These are phyloP conservation scores for Drosophila pallidifrons DNA, from an alignment of 1,140 invertebrate species.

Conservation along the genomic window DNA sequence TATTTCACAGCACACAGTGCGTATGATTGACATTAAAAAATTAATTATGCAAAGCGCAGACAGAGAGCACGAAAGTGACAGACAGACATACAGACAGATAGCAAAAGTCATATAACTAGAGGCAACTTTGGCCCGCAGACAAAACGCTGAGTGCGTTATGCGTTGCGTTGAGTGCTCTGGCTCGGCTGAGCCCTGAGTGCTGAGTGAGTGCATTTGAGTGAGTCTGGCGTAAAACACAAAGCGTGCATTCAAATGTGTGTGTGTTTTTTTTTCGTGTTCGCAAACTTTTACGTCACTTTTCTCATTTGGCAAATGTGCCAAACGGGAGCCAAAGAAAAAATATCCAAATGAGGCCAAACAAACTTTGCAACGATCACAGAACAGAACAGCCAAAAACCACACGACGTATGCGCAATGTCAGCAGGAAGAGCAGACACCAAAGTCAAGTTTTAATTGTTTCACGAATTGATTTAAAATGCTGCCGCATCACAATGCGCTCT, in stretches of 20 bases:
- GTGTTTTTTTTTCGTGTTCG: not conserved
- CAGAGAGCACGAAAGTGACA: constrained; percentile 16
- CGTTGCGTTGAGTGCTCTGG: constrained; percentile 22
- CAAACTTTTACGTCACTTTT: constrained; percentile 40
- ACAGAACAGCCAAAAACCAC: constrained; percentile 10
- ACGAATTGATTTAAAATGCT: constrained; percentile 77
- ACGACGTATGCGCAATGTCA: constrained; percentile 62
- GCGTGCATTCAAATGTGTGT: constrained; percentile 27
- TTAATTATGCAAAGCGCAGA: constrained; percentile 75
- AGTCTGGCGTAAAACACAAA: constrained; percentile 16
- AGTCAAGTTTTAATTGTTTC: constrained; percentile 80
- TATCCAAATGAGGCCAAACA: constrained; percentile 18
- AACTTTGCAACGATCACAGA: constrained; percentile 29
- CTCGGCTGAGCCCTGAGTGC: constrained; percentile 27
- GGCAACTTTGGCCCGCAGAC: constrained; percentile 36
- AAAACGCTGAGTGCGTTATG: constrained; percentile 37
- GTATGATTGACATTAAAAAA: constrained; percentile 81
- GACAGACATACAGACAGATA: constrained; percentile 13
- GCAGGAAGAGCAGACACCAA: constrained; percentile 24
- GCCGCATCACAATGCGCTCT: constrained; percentile 1
- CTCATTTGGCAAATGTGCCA: constrained; percentile 37
- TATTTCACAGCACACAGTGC: constrained; percentile 76
- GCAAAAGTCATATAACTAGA: constrained; percentile 42
- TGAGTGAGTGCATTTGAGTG: constrained; percentile 29
- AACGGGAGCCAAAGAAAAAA: not conserved